Evolutionary conservation across 2,888 invertebrate species (phyloP).

Genomic region (Alentia gelatinosa): DNA sequence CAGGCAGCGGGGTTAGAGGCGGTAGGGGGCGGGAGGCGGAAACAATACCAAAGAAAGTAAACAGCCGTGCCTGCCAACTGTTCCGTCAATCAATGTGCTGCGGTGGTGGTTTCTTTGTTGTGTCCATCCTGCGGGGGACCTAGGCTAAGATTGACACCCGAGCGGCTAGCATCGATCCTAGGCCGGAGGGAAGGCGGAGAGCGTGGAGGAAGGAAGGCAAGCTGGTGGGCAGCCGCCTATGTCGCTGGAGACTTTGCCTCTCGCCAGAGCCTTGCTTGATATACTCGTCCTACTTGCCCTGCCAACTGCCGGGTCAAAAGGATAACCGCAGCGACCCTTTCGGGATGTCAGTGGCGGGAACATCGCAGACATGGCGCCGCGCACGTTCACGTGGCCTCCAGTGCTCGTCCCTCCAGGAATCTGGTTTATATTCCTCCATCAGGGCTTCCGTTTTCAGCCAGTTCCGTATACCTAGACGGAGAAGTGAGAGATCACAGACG

Average conservation of each 20-base stretch:
- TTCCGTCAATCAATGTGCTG: neutral
- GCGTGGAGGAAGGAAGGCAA: neutral
- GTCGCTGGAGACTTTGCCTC: neutral
- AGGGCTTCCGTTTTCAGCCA: too few relatives aligned
- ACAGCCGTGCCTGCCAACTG: constrained; percentile 21
- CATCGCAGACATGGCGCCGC: too few relatives aligned
- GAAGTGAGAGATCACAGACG: neutral
- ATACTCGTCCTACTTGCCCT: neutral
- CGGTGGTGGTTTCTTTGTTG: neutral
- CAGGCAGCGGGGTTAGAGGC: neutral
- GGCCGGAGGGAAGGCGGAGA: neutral
- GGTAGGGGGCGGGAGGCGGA: neutral
- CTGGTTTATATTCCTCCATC: too few relatives aligned
- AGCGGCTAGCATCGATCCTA: neutral
- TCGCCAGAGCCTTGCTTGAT: neutral
- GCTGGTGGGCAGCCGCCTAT: neutral
- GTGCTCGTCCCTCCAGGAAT: too few relatives aligned
- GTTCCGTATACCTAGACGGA: too few relatives aligned
- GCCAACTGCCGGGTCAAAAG: too few relatives aligned
- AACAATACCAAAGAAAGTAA: constrained; percentile 12
- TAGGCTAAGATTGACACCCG: neutral
- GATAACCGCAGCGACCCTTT: too few relatives aligned
- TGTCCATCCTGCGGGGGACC: neutral
- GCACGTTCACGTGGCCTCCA: too few relatives aligned
- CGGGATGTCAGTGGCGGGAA: too few relatives aligned